Conservation (phyloP, 2,113 vertebrate genomes). For the Gnathonemus echidnorhynchus region DNA sequence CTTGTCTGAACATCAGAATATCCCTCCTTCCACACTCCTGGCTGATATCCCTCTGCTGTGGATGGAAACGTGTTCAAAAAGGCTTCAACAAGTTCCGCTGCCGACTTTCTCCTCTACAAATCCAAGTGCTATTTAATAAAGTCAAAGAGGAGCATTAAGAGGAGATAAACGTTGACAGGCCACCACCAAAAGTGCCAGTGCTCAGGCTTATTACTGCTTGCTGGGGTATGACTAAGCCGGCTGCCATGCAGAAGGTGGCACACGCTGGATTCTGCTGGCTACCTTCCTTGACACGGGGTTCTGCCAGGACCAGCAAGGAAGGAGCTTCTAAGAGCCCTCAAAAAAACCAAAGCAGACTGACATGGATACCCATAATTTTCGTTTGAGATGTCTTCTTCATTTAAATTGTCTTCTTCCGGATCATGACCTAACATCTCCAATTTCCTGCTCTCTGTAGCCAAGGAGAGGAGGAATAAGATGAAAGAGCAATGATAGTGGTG, state of each 20-base stretch:
- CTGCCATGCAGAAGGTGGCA: not conserved
- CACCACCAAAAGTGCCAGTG: not conserved
- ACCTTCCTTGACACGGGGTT: not conserved
- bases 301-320: not conserved
- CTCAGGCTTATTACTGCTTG: not conserved
- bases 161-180: not conserved
- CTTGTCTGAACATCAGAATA: not conserved
- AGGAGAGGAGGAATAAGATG: not conserved
- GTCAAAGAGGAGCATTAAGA: not conserved
- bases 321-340: not conserved
- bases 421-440: not conserved
- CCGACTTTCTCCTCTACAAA: conserved; percentile 6
- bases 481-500: not conserved
- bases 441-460: not conserved
- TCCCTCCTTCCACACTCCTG: not conserved
- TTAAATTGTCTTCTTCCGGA: not conserved
- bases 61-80: not conserved
- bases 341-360: not conserved
- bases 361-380: not conserved
- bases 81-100: not conserved
- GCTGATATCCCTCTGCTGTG: not conserved
- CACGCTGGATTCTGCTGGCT: not conserved
- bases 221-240: not conserved
- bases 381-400: not conserved
- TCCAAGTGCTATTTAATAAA: conserved; percentile 5